A percentile compares a stretch with the other conserved stretches of the same genome.
Evolutionary conservation across 2,888 invertebrate genomes (phyloP).

Genomic region (Oscheius sp.): DNA sequence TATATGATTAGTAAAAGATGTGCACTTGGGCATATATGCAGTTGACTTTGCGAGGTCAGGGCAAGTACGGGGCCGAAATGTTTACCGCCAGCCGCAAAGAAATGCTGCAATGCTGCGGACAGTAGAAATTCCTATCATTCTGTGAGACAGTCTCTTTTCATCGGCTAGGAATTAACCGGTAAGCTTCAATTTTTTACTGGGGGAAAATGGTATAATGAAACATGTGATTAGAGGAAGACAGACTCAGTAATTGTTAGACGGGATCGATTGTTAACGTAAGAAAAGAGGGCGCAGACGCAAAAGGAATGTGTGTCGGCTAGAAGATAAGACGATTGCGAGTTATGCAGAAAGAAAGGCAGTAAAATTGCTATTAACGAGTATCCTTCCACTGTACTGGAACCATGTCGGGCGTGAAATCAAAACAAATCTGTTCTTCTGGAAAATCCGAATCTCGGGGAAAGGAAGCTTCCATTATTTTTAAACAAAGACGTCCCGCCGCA

Average conservation of each 20-base stretch:
- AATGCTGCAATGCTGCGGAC: slow-evolving; percentile 18
- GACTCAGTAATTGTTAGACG: slow-evolving; percentile 23
- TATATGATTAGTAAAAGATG: slow-evolving; percentile 16
- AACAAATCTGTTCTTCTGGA: not conserved
- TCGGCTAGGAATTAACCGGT: not conserved
- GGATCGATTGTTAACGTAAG: slow-evolving; percentile 26
- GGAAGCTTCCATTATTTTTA: not conserved
- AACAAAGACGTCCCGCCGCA: too few relatives aligned
- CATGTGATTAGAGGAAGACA: not conserved
- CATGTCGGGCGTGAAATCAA: not conserved
- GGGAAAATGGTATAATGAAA: not conserved
- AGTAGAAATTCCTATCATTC: slow-evolving; percentile 3
- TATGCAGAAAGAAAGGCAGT: not conserved
- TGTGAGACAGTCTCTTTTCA: not conserved
- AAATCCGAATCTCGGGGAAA: not conserved
- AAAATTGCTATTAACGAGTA: not conserved
- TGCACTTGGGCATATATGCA: slow-evolving; percentile 25
- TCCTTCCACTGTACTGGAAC: too few relatives aligned
- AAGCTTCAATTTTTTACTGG: not conserved
- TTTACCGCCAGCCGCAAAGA: slow-evolving; percentile 31
- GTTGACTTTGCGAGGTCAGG: slow-evolving; percentile 30
- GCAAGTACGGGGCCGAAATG: slow-evolving; percentile 30
- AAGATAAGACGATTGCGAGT: slow-evolving; percentile 19
- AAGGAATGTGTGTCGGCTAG: slow-evolving; percentile 30
- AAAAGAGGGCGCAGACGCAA: slow-evolving; percentile 26